Percentiles rank a stretch among this genome's conserved stretches.
Conservation (phyloP, 2,888 invertebrate species). For the Cataglyphis albicans region DNA sequence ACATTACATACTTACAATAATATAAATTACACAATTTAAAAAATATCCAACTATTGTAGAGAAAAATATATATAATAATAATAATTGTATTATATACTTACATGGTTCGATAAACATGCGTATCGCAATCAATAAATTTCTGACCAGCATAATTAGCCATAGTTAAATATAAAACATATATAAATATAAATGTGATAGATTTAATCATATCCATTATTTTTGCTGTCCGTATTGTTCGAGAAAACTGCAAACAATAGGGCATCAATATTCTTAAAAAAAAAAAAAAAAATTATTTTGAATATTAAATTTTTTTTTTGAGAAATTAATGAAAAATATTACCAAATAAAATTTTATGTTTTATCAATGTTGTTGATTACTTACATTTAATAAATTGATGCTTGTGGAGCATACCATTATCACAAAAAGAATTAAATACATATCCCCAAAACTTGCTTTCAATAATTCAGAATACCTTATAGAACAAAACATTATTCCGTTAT, state of each 20-base stretch:
- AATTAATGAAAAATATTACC: not conserved
- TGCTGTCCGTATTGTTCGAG: not conserved
- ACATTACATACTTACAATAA: not conserved
- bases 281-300: not conserved
- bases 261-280: not conserved
- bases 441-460: constrained; percentile 6
- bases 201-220: constrained; percentile 10
- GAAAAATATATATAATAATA: not conserved
- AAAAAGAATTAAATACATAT: not conserved
- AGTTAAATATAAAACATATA: not conserved
- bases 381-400: constrained; percentile 22
- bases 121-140: constrained; percentile 32
- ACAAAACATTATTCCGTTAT: constrained; percentile 1
- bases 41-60: not conserved
- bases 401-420: not conserved
- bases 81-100: not conserved
- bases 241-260: not conserved
- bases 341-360: not conserved
- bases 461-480: constrained; percentile 26
- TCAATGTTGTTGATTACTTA: not conserved
- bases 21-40: not conserved
- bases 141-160: constrained; percentile 24
- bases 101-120: not conserved
- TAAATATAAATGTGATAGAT: not conserved
- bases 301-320: not conserved